Base-by-base conservation (phyloP, 1,140 invertebrate species). In the Papilio xuthus region DNA sequence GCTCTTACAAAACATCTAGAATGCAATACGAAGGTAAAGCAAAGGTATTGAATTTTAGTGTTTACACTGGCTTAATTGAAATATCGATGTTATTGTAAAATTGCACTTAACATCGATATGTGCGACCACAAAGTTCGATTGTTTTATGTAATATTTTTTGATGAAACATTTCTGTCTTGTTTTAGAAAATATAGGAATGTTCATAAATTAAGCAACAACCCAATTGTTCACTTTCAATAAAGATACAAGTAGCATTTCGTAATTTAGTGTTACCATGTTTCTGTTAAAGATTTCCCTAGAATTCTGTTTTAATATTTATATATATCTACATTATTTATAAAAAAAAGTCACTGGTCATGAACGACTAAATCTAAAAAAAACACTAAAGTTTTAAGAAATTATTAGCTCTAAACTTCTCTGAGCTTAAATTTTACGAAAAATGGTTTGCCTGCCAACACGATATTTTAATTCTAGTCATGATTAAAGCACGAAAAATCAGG, bases 1-100 rank as follows among this genome's bases (percentile, higher is more conserved):
- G 28, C 13, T 15, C 60, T 67, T 32, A 15, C 60, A 67, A 67
- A 67, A 67, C 26, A 67, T 67, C 60, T 67, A 67, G 26, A 28
- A 67, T 67, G 60, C 60, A 67, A 67, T 67, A 67, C 26, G 60
- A 67, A 67, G 60, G 60, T 67, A 20, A 67, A 67, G 60, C 60
- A 67, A 67, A 67, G 60, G 60, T 42, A 70, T 41, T 73, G 37
- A 47, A 73, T 73, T 73, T 73, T 73, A 73, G 71, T 73, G 71
- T 23, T 26, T 73, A 41, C 37, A 2, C 10, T 26, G 23, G 4
- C 23, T 26, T 73, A 50, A 73, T 73, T 44, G 71, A 73, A 73
- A 42, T 73, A 73, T 73, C 71, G 71, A 73, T 73, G 23, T 73
- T 73, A 73, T 73, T 73, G 23, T 26, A 47, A 42, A 67, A 73